Percentiles rank a stretch among this genome's conserved stretches.
Conservation (phyloP, 1,140 invertebrate species). For the Brachionus rubens region DNA sequence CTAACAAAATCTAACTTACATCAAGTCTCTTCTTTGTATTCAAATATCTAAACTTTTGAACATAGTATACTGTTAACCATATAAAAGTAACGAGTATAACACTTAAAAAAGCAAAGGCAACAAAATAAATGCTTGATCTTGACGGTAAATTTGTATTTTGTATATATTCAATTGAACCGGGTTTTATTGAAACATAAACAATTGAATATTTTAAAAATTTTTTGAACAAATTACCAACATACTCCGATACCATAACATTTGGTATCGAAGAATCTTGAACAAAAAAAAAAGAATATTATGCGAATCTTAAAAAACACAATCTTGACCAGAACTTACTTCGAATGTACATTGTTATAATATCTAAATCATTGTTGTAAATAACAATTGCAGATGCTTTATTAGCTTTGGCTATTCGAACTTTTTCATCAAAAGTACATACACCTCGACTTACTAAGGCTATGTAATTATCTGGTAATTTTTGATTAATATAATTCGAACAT, state of each 20-base stretch:
- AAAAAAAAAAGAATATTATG: neutral
- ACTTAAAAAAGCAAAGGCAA: constrained; percentile 25
- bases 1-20: constrained; percentile 1
- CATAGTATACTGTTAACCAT: constrained; percentile 29
- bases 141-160: neutral
- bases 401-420: constrained; percentile 5
- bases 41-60: constrained; percentile 39
- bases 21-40: constrained; percentile 9
- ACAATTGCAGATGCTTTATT: constrained; percentile 5
- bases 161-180: neutral
- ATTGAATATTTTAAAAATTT: neutral
- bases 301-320: no score
- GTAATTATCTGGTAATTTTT: neutral
- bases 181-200: constrained; percentile 20
- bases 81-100: constrained; percentile 38
- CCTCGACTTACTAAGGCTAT: constrained; percentile 29
- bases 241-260: constrained; percentile 17
- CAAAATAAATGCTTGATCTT: constrained; percentile 37
- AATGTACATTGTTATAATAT: constrained; percentile 24
- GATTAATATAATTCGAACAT: constrained; percentile 8
- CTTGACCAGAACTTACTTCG: no score
- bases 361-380: constrained; percentile 28
- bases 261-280: constrained; percentile 20
- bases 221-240: constrained; percentile 4
- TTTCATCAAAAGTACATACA: constrained; percentile 11